Evolutionary conservation across 2,888 invertebrate genomes (phyloP), one percentile per base, ranked within the genome.

Genomic region (Amiota minor): DNA sequence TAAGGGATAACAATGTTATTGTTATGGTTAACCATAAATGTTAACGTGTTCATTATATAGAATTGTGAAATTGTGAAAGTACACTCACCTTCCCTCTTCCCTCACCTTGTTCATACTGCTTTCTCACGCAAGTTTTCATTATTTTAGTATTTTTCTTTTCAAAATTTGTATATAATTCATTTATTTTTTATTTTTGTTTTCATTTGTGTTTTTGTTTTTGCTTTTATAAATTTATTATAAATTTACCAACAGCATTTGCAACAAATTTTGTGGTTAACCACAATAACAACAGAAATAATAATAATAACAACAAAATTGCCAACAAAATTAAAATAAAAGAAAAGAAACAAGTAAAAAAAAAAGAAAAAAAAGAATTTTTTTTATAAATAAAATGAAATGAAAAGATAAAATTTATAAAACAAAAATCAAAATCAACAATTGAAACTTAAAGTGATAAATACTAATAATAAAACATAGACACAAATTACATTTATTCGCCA

Each of bases 221-320:
- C 6, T 35, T 35, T 35, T 35, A 35, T 6, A 35, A 35, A 35
- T 35, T 35, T 35, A 35, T 35, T 35, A 35, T 35, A 53, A 65
- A 65, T 14, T 35, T 64, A n/a, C 45, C 16, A 65, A 35, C 45
- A 53, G 20, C 18, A 16, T 69, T 61, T 46, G n/a, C 9, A n/a
- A 18, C 61, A 62, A 50, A 45, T 68, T 67, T 69, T 23, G 46
- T 45, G 55, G 18, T 14, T 55, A 56, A 69, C 55, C 55, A 45
- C 69, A 55, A 56, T 35, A n/a, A 68, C 68, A 56, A 23, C 23
- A 56, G 6, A 45, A 35, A n/a, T 47, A 65, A 46, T 18, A 65
- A 61, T 18, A 61, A n/a, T 23, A 65, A 47, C n/a, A 65, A 35
- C 23, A 65, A 18, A 11, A 11, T 18, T 18, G 45, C 6, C 46